Base-by-base conservation (phyloP, 2,888 invertebrate species). In the Ashinkailepas kermadecensis region DNA sequence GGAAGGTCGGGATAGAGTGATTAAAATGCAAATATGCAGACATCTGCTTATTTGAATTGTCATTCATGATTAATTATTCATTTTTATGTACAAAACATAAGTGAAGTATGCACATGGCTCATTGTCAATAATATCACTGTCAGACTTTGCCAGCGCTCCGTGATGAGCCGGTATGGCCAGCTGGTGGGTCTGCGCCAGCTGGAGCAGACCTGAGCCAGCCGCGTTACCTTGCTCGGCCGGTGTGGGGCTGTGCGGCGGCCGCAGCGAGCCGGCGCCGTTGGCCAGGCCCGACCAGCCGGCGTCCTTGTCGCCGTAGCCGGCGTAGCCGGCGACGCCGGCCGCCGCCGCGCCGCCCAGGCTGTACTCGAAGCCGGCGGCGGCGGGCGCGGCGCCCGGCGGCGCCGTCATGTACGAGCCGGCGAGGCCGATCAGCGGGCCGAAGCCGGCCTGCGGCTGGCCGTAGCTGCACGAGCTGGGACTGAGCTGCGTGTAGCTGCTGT, bases 341-440 rank as follows among this genome's bases (percentile, higher is more conserved):
- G 62, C 15, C 18, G 39, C n/a, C 82, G 81, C 59, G 83, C 83
- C 83, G 83, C 83, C 80, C 18, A 83, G 84, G 80, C 82, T 83
- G 82, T 82, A 83, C 80, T 83, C 83, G 82, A 82, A 83, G 65
- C 83, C 83, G 80, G 83, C 81, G 82, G 83, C 82, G 57, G 78
- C 82, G 21, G 83, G 81, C 70, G 83, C 83, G 80, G 83, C 83
- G 79, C 83, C 82, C 80, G 82, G 81, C 81, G 84, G 81, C 12
- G 83, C 78, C 83, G 83, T 82, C 83, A 84, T 82, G 65, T 84
- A 83, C 21, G 83, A 78, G 57, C 83, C 84, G 64, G 81, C 81
- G 39, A 83, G 83, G 58, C 83, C 81, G 65, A 83, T 83, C 82
- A 83, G 83, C 80, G 83, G 82, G 11, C 54, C 18, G 74, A 59